Evolutionary conservation across 2,113 vertebrate species (phyloP), one percentile per base, ranked within the genome.

Genomic region (Eudyptes chrysolophus): DNA sequence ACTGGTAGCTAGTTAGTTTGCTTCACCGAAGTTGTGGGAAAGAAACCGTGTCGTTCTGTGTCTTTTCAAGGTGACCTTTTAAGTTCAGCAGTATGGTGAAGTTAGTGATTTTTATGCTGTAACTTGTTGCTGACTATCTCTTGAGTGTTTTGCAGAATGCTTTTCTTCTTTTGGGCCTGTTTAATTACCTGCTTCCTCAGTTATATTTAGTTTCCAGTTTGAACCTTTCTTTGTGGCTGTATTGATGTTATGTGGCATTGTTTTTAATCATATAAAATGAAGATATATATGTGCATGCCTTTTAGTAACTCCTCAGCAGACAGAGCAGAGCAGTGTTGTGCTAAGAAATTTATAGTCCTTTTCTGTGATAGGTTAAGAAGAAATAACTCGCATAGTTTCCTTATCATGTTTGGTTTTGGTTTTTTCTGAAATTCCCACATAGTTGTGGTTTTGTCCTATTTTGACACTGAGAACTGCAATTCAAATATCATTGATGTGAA

Each of bases 401-500:
- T 96, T 92, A 84, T 96, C 88, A 7, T 84, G 51, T 60, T 80
- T 34, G 54, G 68, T 5, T 48, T 89, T 22, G 5, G 3, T 24
- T 85, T 60, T 70, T 51, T 17, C 78, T 94, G 69, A 90, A 92
- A 95, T 95, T 94, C 94, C 96, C 95, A 95, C 94, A 95, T 94
- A 87, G 84, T 69, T 97, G 81, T 71, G 91, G 89, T 87, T 96
- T 96, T 83, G 68, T 76, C 84, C 94, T 97, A 1, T 89, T 95
- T 80, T 89, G 77, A 93, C 60, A 83, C 92, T 94, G 92, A 92
- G 95, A 94, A 89, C 57, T 76, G 58, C 85, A 94, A 49, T 82
- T 95, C 76, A 36, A 81, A 30, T 81, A 12, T 85, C 89, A 95
- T 64, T 80, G 92, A 95, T 96, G 92, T 70, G 61, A 84, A 32